Conservation (phyloP, 2,888 invertebrate species). For the Polymixis flavicincta region DNA sequence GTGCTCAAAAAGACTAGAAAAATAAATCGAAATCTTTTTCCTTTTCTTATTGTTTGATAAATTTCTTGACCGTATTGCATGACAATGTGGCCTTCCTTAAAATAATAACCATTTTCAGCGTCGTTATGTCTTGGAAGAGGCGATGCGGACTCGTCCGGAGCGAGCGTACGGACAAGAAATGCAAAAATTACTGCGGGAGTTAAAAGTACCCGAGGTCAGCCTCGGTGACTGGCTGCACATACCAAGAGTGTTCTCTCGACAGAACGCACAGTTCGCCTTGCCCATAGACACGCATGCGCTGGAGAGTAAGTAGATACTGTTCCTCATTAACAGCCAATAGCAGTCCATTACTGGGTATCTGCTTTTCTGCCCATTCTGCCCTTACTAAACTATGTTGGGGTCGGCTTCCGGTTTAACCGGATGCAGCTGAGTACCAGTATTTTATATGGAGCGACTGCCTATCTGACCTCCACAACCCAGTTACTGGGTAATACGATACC, state of each 20-base stretch:
- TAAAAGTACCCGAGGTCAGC: slow-evolving; percentile 87
- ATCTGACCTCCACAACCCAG: too few relatives aligned
- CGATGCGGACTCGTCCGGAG: slow-evolving; percentile 89
- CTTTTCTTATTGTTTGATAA: background rate
- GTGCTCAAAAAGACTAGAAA: background rate
- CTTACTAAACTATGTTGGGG: too few relatives aligned
- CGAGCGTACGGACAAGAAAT: slow-evolving; percentile 87
- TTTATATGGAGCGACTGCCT: too few relatives aligned
- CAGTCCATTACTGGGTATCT: background rate
- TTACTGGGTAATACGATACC: too few relatives aligned
- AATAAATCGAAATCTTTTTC: background rate
- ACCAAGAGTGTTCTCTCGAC: slow-evolving; percentile 94
- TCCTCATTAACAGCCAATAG: background rate
- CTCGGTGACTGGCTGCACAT: slow-evolving; percentile 92
- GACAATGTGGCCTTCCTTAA: background rate
- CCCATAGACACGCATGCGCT: slow-evolving; percentile 91
- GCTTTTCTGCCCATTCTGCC: background rate
- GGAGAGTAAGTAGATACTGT: slow-evolving; percentile 68
- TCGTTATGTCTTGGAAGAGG: slow-evolving; percentile 93
- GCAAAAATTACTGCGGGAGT: slow-evolving; percentile 85
- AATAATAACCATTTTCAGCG: slow-evolving; percentile 82
- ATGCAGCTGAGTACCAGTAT: too few relatives aligned
- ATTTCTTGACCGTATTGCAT: background rate
- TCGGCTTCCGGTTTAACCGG: too few relatives aligned
- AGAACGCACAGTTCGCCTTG: slow-evolving; percentile 94